phyloP scores from a whole-genome alignment of 1,140 invertebrate species.

The Drosophila willistoni region DNA sequence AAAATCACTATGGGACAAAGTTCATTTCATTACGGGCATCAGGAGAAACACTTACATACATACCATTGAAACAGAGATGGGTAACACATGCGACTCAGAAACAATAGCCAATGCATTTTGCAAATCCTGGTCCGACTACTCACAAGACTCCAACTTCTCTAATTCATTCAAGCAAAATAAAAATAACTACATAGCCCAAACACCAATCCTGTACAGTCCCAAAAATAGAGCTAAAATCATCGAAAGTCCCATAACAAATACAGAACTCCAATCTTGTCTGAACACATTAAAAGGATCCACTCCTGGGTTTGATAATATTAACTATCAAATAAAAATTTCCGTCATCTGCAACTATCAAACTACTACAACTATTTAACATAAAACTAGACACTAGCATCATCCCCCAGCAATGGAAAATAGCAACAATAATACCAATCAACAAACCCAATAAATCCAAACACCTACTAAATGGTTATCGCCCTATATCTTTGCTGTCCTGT shows the following conservation, averaged over 20 bases:
- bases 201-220: not conserved
- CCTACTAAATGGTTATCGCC: too few relatives aligned
- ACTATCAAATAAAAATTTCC: slow-evolving; percentile 12
- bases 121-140: slow-evolving; percentile 19
- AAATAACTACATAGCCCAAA: not conserved
- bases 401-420: slow-evolving; percentile 23
- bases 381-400: slow-evolving; percentile 9
- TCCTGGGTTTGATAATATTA: slow-evolving; percentile 3
- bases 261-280: too few relatives aligned
- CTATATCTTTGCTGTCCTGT: not conserved
- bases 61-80: not conserved
- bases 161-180: slow-evolving; percentile 5
- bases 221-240: too few relatives aligned
- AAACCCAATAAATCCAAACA: too few relatives aligned
- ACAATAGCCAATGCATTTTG: slow-evolving; percentile 14
- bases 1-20: too few relatives aligned
- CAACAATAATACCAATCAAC: slow-evolving; percentile 1
- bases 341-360: not conserved
- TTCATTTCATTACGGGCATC: not conserved
- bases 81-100: not conserved
- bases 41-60: not conserved
- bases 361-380: too few relatives aligned
- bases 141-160: slow-evolving; percentile 1
- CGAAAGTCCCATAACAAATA: too few relatives aligned
- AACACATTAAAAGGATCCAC: slow-evolving; percentile 7